Evolutionary conservation across 2,888 invertebrate genomes (phyloP).

Genomic region (Drosophila nigricruria): DNA sequence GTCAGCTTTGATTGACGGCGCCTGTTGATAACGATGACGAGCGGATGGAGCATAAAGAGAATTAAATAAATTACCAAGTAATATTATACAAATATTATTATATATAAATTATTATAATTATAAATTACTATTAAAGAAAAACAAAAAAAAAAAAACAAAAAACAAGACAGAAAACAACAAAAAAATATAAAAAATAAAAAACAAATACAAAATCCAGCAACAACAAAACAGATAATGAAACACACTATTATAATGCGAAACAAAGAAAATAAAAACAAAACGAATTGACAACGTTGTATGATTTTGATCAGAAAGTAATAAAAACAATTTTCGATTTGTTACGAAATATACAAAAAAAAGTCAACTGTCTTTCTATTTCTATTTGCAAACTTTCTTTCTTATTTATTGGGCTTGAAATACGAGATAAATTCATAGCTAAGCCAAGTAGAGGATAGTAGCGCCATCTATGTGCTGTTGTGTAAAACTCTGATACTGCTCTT

Average conservation of each 20-base stretch:
- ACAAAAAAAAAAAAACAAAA: conserved; percentile 41
- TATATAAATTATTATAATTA: conserved; percentile 81
- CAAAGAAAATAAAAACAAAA: conserved; percentile 54
- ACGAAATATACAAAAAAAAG: conserved; percentile 78
- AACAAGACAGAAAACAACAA: conserved; percentile 40
- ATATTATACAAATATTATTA: conserved; percentile 80
- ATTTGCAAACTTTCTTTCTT: background rate
- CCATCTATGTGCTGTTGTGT: conserved; percentile 9
- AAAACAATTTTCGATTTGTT: conserved; percentile 78
- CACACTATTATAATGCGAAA: conserved; percentile 63
- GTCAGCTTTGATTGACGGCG: conserved; percentile 41
- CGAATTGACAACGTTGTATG: conserved; percentile 85
- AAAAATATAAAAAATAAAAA: conserved; percentile 17
- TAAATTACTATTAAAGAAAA: conserved; percentile 73
- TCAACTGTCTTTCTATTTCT: conserved; percentile 24
- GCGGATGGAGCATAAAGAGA: conserved; percentile 53
- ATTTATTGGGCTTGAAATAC: background rate
- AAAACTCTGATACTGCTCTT: background rate
- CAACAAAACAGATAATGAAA: conserved; percentile 67
- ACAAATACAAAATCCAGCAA: conserved; percentile 41
- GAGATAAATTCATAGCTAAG: background rate
- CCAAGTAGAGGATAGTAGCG: background rate
- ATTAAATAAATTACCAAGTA: conserved; percentile 81
- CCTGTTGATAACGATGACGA: conserved; percentile 4
- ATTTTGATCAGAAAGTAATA: conserved; percentile 85